Conservation (phyloP, 2,888 invertebrate species). For the Ametastegia equiseti region DNA sequence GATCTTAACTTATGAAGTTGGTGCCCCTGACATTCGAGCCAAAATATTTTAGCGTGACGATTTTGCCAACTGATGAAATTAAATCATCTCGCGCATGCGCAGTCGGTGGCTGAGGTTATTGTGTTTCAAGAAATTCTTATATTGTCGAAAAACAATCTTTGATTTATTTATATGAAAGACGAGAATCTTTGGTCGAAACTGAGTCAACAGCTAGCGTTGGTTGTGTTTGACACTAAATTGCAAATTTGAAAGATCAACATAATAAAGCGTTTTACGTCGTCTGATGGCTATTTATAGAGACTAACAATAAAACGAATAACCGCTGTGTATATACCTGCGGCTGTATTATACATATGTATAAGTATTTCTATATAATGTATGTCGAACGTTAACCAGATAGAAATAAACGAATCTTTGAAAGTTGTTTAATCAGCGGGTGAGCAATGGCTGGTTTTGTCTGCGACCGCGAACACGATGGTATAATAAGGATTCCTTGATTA, state of each 20-base stretch:
- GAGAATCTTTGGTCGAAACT: background rate
- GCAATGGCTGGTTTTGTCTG: background rate
- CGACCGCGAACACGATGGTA: background rate
- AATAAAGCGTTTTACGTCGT: background rate
- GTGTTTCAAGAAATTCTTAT: too few relatives aligned
- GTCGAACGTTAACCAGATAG: background rate
- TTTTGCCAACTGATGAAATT: too few relatives aligned
- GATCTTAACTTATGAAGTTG: too few relatives aligned
- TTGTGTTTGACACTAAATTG: background rate
- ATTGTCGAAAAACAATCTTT: background rate
- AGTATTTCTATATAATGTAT: too few relatives aligned
- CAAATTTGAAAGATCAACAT: background rate
- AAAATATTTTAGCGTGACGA: too few relatives aligned
- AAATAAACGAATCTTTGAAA: background rate
- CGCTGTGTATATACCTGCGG: too few relatives aligned
- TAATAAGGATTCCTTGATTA: conserved; percentile 23
- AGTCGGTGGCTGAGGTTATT: too few relatives aligned
- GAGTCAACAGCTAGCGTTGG: background rate
- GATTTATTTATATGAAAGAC: background rate
- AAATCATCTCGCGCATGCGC: too few relatives aligned
- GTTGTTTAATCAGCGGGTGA: background rate
- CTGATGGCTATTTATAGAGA: background rate
- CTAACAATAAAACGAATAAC: background rate
- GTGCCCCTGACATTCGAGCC: too few relatives aligned
- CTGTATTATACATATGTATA: too few relatives aligned